These are phyloP conservation scores for Volucella zonaria DNA, from an alignment of 2,888 invertebrate genomes.

Conservation along the genomic window DNA sequence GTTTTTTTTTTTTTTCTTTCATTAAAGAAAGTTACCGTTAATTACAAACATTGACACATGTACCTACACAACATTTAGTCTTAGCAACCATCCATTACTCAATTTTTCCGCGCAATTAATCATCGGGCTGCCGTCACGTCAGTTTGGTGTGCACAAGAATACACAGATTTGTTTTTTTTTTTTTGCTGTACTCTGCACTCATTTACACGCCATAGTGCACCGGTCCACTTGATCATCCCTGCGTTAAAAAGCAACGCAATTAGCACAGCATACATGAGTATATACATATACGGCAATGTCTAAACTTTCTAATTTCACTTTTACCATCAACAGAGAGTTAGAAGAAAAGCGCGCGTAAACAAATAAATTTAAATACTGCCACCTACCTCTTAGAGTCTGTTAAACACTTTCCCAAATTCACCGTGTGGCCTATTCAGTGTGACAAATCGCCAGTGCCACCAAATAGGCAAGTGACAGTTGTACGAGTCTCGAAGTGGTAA, in stretches of 20 bases:
- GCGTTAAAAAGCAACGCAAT: conserved; percentile 56
- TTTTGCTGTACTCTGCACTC: conserved; percentile 19
- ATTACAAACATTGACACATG: conserved; percentile 3
- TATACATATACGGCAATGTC: no score
- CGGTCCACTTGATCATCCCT: conserved; percentile 40
- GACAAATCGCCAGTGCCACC: conserved; percentile 59
- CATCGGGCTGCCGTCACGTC: background rate
- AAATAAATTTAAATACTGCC: conserved; percentile 27
- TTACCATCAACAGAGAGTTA: conserved; percentile 18
- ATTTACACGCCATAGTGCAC: conserved; percentile 49
- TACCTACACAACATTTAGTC: background rate
- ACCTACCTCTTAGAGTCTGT: background rate
- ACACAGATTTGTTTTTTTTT: background rate
- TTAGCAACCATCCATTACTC: conserved; percentile 1
- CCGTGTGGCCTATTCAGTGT: conserved; percentile 29
- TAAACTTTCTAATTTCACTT: conserved; percentile 72
- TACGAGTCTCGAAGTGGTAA: conserved; percentile 36
- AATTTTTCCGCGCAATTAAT: conserved; percentile 10
- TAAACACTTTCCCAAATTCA: conserved; percentile 14
- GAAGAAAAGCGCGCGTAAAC: background rate
- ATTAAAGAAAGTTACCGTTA: background rate
- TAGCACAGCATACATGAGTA: conserved; percentile 31
- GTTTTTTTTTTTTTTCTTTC: no score
- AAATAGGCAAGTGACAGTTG: conserved; percentile 42
- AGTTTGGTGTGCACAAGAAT: no score